A percentile compares a stretch with the other conserved stretches of the same genome.
Conservation (phyloP, 2,113 vertebrate genomes). For the Spheniscus mendiculus region DNA sequence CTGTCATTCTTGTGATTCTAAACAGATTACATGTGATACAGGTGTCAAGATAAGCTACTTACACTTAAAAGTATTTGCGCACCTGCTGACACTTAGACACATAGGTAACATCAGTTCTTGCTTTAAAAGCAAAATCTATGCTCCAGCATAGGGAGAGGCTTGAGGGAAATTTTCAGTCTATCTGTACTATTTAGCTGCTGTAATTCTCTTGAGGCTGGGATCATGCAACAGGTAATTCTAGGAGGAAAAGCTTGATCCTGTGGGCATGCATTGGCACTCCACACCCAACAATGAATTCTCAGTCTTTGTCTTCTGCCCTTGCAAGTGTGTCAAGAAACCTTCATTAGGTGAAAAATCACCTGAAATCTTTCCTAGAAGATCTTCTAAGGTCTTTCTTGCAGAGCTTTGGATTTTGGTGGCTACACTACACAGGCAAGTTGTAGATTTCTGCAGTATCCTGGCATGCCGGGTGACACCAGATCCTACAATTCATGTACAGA, state of each 20-base stretch:
- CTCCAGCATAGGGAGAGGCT: neutral
- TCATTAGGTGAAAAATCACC: neutral
- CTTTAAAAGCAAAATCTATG: neutral
- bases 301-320: neutral
- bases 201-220: neutral
- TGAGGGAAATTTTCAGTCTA: neutral
- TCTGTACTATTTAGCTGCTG: neutral
- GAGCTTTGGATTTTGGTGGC: neutral
- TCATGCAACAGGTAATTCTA: neutral
- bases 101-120: neutral
- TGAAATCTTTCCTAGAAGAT: neutral
- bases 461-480: neutral
- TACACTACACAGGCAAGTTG: accelerated
- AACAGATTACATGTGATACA: neutral
- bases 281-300: neutral
- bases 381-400: neutral
- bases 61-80: neutral
- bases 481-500: neutral
- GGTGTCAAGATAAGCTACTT: neutral
- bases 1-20: neutral
- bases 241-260: neutral
- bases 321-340: neutral
- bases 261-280: neutral
- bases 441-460: neutral
- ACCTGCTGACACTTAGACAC: neutral